phyloP scores from a whole-genome alignment of 2,888 invertebrate genomes.

The Plebejus melissa region DNA sequence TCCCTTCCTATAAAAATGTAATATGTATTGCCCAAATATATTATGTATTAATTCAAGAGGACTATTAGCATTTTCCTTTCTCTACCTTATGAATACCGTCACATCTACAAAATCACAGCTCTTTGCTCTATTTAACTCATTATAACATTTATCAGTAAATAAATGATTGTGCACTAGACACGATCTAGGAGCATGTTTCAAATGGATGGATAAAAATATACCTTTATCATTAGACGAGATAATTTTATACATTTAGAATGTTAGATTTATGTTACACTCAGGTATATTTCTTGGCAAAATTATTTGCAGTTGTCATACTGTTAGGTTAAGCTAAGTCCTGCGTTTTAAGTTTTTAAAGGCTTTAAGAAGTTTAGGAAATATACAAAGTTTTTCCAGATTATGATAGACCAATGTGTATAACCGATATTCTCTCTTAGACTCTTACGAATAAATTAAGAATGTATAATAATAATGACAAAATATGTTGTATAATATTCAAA shows the following conservation, averaged over 20 bases:
- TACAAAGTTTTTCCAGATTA: not conserved
- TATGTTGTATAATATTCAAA: too few relatives aligned
- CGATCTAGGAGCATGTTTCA: slow-evolving; percentile 19
- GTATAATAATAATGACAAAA: too few relatives aligned
- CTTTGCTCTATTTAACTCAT: slow-evolving; percentile 18
- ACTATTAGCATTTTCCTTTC: not conserved
- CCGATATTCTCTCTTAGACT: too few relatives aligned
- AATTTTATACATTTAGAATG: slow-evolving; percentile 10
- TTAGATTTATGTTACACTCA: not conserved
- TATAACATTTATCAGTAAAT: slow-evolving; percentile 26
- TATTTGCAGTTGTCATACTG: not conserved
- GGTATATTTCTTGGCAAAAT: not conserved
- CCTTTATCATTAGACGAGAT: slow-evolving; percentile 16
- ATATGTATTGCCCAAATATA: too few relatives aligned
- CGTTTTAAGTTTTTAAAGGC: not conserved
- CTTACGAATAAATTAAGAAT: too few relatives aligned
- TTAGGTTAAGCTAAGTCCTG: not conserved
- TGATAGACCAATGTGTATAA: not conserved
- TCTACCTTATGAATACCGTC: not conserved
- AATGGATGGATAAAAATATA: slow-evolving; percentile 15
- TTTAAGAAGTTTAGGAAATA: not conserved
- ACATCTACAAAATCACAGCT: not conserved
- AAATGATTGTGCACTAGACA: slow-evolving; percentile 20
- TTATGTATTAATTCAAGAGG: too few relatives aligned
- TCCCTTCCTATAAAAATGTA: not conserved